Conservation (phyloP, 2,888 invertebrate species). For the Polyommatus icarus region DNA sequence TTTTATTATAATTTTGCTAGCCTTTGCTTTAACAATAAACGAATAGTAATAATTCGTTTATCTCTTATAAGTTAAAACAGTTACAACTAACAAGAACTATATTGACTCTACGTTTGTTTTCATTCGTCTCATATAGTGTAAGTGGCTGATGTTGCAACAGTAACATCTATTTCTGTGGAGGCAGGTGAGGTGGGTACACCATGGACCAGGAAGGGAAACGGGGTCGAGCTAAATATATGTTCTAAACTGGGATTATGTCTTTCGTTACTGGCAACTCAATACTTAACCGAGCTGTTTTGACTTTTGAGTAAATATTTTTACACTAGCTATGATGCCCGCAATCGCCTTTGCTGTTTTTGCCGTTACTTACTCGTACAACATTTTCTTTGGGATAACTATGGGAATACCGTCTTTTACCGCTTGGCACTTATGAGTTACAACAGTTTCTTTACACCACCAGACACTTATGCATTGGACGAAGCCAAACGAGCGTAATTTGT, state of each 20-base stretch:
- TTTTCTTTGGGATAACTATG: too few relatives aligned
- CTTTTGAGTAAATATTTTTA: neutral
- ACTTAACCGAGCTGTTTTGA: neutral
- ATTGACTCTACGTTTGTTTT: neutral
- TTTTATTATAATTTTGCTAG: too few relatives aligned
- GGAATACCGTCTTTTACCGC: too few relatives aligned
- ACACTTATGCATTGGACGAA: too few relatives aligned
- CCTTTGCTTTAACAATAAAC: too few relatives aligned
- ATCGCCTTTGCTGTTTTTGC: too few relatives aligned
- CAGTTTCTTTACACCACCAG: too few relatives aligned
- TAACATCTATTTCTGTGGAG: conserved; percentile 25
- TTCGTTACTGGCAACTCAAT: neutral
- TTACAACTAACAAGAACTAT: neutral
- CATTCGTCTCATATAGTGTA: neutral
- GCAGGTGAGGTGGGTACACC: conserved; percentile 53
- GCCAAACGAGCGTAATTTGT: too few relatives aligned
- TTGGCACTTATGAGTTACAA: too few relatives aligned
- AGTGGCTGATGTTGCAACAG: conserved; percentile 22
- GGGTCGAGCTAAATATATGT: conserved; percentile 71
- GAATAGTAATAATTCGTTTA: neutral
- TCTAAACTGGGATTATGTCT: conserved; percentile 36
- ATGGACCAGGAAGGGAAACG: conserved; percentile 61
- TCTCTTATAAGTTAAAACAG: too few relatives aligned
- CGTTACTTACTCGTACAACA: too few relatives aligned
- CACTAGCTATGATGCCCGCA: too few relatives aligned